Percentiles rank a stretch among this genome's conserved stretches.
Conservation (phyloP, 2,113 vertebrate genomes). For the Dipodomys stephensi region DNA sequence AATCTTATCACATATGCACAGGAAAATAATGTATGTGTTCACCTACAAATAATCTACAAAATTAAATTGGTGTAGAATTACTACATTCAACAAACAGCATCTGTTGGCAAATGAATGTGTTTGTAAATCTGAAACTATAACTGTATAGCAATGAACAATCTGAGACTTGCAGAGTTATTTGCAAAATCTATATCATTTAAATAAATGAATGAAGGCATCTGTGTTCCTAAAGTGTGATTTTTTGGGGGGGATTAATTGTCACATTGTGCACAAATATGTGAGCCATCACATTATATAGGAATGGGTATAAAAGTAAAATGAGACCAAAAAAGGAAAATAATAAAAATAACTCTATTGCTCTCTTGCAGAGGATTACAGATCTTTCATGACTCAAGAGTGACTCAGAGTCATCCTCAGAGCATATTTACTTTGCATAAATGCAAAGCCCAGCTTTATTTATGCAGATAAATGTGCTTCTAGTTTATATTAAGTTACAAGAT, state of each 20-base stretch:
- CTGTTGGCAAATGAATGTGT: neutral
- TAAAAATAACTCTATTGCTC: constrained; percentile 26
- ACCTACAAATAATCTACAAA: constrained; percentile 27
- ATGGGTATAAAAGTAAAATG: neutral
- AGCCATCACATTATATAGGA: neutral
- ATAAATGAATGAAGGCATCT: neutral
- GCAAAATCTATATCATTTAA: neutral
- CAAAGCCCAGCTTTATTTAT: constrained; percentile 57
- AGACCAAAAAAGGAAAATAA: constrained; percentile 17
- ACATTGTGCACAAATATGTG: neutral
- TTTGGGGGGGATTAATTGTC: neutral
- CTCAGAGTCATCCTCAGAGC: constrained; percentile 35
- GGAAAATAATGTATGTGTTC: neutral
- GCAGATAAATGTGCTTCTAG: constrained; percentile 29
- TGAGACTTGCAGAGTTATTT: constrained; percentile 23
- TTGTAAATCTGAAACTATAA: constrained; percentile 15
- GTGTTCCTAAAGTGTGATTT: neutral
- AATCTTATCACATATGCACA: neutral
- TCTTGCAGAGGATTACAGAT: constrained; percentile 20
- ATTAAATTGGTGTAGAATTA: neutral
- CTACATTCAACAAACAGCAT: constrained; percentile 31
- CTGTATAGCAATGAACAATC: neutral
- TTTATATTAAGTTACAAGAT: constrained; percentile 50
- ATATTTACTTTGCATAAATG: constrained; percentile 58
- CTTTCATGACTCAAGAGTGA: constrained; percentile 38